phyloP scores from a whole-genome alignment of 1,140 invertebrate species.

The Adelges cooleyi region DNA sequence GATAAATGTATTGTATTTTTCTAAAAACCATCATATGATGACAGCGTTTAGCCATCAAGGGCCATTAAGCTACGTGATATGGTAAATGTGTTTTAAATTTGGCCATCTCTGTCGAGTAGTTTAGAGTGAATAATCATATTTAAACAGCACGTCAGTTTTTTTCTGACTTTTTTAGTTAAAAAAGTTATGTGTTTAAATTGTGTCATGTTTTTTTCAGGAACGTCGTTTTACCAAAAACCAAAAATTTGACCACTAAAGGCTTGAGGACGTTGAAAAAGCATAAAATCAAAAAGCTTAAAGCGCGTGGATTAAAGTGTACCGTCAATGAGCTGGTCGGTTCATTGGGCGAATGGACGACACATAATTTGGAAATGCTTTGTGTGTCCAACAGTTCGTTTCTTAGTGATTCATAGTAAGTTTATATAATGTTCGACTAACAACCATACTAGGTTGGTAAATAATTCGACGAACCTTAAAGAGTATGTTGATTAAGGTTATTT shows the following conservation, averaged over 20 bases:
- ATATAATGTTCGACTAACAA: background rate
- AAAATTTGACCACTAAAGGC: slow-evolving; percentile 49
- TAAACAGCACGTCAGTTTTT: too few species aligned
- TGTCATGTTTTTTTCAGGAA: slow-evolving; percentile 37
- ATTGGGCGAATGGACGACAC: slow-evolving; percentile 58
- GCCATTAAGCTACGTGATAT: too few species aligned
- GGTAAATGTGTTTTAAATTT: too few species aligned
- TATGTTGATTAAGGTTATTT: too few species aligned
- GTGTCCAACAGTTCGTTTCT: slow-evolving; percentile 54
- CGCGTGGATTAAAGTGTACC: slow-evolving; percentile 48
- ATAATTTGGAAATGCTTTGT: slow-evolving; percentile 54
- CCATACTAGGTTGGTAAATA: too few species aligned
- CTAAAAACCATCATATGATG: too few species aligned
- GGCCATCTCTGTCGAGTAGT: too few species aligned
- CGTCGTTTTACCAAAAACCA: slow-evolving; percentile 45
- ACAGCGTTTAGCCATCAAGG: too few species aligned
- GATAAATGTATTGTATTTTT: too few species aligned
- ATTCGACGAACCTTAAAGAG: too few species aligned
- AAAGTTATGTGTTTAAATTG: background rate
- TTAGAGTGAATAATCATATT: too few species aligned
- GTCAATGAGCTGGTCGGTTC: slow-evolving; percentile 57
- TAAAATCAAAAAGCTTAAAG: slow-evolving; percentile 52
- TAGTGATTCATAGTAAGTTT: slow-evolving; percentile 16
- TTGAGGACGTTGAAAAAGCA: slow-evolving; percentile 53
- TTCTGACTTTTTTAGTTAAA: background rate